phyloP scores from a whole-genome alignment of 1,140 invertebrate genomes.

The Ceratosolen solmsi region DNA sequence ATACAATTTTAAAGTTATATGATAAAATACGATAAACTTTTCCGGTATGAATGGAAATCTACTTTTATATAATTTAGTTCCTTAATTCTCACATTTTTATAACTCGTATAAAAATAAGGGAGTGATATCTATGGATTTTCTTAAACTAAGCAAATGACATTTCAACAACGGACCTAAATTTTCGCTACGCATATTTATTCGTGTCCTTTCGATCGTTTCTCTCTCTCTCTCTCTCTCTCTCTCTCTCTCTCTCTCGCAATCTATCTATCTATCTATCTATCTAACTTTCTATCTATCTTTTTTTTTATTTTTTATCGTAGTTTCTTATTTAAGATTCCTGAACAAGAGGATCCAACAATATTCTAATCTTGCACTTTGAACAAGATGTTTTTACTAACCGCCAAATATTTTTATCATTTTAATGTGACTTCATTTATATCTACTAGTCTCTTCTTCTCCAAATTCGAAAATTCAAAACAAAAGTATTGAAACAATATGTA shows the following conservation, averaged over 20 bases:
- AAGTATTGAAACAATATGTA: neutral
- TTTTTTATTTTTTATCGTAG: constrained; percentile 43
- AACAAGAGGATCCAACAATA: constrained; percentile 58
- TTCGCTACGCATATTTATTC: constrained; percentile 45
- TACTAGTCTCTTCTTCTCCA: constrained; percentile 12
- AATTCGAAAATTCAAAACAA: too few species aligned
- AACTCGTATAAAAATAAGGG: constrained; percentile 72
- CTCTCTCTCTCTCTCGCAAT: too few species aligned
- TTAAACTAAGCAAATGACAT: constrained; percentile 51
- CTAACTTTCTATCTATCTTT: too few species aligned
- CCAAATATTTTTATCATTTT: constrained; percentile 18
- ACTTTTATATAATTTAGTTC: neutral
- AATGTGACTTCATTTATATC: constrained; percentile 5
- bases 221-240: too few species aligned
- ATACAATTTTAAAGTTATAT: too few species aligned
- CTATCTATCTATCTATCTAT: too few species aligned
- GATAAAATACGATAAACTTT: too few species aligned
- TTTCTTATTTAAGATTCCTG: constrained; percentile 11
- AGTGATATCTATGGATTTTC: constrained; percentile 54
- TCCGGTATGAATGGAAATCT: too few species aligned
- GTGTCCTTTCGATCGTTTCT: too few species aligned
- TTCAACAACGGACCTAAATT: constrained; percentile 62
- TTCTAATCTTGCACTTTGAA: constrained; percentile 52
- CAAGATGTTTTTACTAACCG: constrained; percentile 3
- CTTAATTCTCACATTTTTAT: constrained; percentile 47